These are phyloP conservation scores for Sphaerophoria taeniata DNA, from an alignment of 2,888 invertebrate species.

Conservation along the genomic window DNA sequence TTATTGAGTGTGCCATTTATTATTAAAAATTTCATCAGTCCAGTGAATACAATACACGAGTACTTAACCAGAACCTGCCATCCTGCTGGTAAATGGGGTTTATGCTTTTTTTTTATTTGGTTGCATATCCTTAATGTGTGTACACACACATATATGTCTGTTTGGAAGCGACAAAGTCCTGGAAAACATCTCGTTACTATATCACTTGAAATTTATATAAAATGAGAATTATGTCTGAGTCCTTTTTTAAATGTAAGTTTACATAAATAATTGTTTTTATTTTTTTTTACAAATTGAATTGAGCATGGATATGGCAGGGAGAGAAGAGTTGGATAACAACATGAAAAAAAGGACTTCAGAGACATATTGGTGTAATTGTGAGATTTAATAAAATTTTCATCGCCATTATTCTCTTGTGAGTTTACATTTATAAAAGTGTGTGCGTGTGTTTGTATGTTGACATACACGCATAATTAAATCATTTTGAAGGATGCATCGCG, in stretches of 20 bases:
- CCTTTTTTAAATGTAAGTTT: conserved; percentile 33
- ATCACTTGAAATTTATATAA: too few species aligned
- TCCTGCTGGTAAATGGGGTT: conserved; percentile 1
- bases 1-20: conserved; percentile 61
- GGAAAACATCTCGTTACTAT: too few species aligned
- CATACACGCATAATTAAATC: conserved; percentile 62
- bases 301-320: conserved; percentile 40
- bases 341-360: conserved; percentile 15
- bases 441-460: neutral
- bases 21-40: conserved; percentile 73
- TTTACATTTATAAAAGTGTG: neutral
- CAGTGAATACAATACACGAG: conserved; percentile 60
- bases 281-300: conserved; percentile 52
- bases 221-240: conserved; percentile 8
- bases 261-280: conserved; percentile 33
- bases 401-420: conserved; percentile 30
- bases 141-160: neutral
- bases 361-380: conserved; percentile 54
- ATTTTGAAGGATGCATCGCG: conserved; percentile 65
- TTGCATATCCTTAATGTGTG: conserved; percentile 19
- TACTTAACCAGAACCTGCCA: conserved; percentile 52
- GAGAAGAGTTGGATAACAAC: neutral
- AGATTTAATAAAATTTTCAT: conserved; percentile 69
- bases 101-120: conserved; percentile 12
- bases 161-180: conserved; percentile 18